phyloP scores from a whole-genome alignment of 2,113 vertebrate genomes.

The Eptesicus fuscus region DNA sequence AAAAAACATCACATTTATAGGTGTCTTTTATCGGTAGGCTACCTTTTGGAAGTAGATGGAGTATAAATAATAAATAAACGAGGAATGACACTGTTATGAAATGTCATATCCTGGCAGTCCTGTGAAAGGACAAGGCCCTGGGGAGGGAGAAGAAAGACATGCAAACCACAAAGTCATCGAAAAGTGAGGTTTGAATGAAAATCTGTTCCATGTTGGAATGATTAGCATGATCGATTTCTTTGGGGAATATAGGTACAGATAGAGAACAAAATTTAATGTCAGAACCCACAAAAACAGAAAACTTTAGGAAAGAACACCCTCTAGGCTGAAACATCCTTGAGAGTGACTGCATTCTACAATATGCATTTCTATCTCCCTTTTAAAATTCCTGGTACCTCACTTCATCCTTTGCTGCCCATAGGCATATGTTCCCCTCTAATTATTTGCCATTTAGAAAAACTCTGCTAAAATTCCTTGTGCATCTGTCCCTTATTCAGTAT shows the following conservation, averaged over 20 bases:
- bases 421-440: slow-evolving; percentile 38
- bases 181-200: slow-evolving; percentile 25
- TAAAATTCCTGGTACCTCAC: slow-evolving; percentile 58
- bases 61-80: slow-evolving; percentile 69
- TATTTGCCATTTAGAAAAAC: slow-evolving; percentile 65
- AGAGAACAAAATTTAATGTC: not conserved
- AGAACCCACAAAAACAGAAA: not conserved
- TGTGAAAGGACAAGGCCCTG: slow-evolving; percentile 33
- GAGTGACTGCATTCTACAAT: not conserved
- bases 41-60: slow-evolving; percentile 38
- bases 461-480: slow-evolving; percentile 58
- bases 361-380: slow-evolving; percentile 2
- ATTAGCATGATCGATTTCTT: not conserved
- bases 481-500: slow-evolving; percentile 65
- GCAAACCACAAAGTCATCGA: not conserved
- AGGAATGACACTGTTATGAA: slow-evolving; percentile 57
- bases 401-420: slow-evolving; percentile 63
- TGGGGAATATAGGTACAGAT: not conserved
- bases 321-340: slow-evolving; percentile 5
- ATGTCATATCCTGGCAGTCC: slow-evolving; percentile 33
- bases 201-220: not conserved
- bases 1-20: not conserved
- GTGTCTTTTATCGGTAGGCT: not conserved
- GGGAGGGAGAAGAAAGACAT: slow-evolving; percentile 28
- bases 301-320: not conserved